These are phyloP conservation scores for Fragum sueziense DNA, from an alignment of 2,888 invertebrate genomes.

Conservation along the genomic window DNA sequence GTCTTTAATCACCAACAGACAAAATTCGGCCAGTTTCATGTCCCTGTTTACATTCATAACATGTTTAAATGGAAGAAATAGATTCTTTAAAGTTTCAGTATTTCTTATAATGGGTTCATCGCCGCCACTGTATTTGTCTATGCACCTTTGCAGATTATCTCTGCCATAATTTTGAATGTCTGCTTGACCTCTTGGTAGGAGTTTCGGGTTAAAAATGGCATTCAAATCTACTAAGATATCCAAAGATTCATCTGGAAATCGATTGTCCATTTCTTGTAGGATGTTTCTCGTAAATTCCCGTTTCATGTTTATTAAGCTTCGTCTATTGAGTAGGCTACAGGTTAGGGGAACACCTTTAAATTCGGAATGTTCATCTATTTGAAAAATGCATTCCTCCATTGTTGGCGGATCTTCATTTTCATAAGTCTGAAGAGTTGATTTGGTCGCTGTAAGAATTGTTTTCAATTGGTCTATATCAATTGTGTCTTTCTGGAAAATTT, in stretches of 20 bases:
- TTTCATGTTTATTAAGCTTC: background rate
- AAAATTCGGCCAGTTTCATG: conserved; percentile 5
- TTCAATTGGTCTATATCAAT: conserved; percentile 28
- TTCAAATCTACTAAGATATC: conserved; percentile 29
- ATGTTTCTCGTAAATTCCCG: conserved; percentile 23
- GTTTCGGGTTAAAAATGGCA: conserved; percentile 21
- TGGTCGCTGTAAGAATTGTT: conserved; percentile 11
- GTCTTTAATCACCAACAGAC: background rate
- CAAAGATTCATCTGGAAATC: conserved; percentile 40
- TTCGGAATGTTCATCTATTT: too few species aligned
- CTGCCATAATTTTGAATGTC: too few species aligned
- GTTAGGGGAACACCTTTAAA: too few species aligned
- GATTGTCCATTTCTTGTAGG: conserved; percentile 19
- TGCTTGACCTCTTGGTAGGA: too few species aligned
- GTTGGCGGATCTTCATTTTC: background rate
- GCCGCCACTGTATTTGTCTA: too few species aligned
- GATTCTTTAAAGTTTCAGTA: background rate
- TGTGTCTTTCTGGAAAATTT: background rate
- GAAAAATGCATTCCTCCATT: too few species aligned
- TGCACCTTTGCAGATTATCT: too few species aligned
- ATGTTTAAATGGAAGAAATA: conserved; percentile 36
- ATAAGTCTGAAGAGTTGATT: conserved; percentile 9
- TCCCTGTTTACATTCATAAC: conserved; percentile 40
- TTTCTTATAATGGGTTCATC: too few species aligned
- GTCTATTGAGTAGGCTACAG: background rate